Evolutionary conservation across 2,797 vertebrate genomes (phyloP), one percentile per base, ranked within the genome.

Genomic region (Hippocampus kuda): DNA sequence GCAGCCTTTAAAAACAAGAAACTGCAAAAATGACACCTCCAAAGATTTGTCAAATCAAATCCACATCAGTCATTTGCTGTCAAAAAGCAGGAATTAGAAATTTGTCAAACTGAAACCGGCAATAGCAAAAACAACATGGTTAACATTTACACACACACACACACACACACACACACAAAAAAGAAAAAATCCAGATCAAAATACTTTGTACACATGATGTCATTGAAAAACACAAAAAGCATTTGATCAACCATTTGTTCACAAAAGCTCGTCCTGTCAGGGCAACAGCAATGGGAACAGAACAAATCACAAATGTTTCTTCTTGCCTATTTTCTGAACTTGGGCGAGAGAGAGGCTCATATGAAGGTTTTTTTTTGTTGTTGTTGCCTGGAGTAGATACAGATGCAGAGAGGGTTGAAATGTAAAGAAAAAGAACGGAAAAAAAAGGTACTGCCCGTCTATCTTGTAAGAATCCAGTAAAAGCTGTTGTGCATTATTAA

Each of bases 401-500:
- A 38, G 27, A 34, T 34, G 59, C 16, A 38, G 27, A 34, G 18
- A 34, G 18, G 18, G 30, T 61, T 9, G 59, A 20, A 61, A 61
- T 7, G 6, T 16, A 48, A 20, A 27, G 38, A 61, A 61, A 61
- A 34, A 56, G n/a, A 56, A 26, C 12, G 2, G 20, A 61, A 61
- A 61, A 34, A 30, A 61, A 61, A 61, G 16, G 59, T 20, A 22
- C 16, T 34, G 30, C 59, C 20, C 59, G 59, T 61, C 27, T 34
- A 61, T 61, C 59, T 61, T 61, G 59, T 61, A 61, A 89, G 80
- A 83, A 83, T 76, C 75, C 75, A 80, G 84, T 81, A 81, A 87
- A 83, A 86, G 79, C 80, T 79, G 77, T 81, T 68, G 68, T 89
- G 84, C 77, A 91, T 89, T 87, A 90, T 89, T 89, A 74, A 90